Evolutionary conservation across 2,797 vertebrate species (phyloP), one percentile per base, ranked within the genome.

Genomic region (Pachyuromys duprasi): DNA sequence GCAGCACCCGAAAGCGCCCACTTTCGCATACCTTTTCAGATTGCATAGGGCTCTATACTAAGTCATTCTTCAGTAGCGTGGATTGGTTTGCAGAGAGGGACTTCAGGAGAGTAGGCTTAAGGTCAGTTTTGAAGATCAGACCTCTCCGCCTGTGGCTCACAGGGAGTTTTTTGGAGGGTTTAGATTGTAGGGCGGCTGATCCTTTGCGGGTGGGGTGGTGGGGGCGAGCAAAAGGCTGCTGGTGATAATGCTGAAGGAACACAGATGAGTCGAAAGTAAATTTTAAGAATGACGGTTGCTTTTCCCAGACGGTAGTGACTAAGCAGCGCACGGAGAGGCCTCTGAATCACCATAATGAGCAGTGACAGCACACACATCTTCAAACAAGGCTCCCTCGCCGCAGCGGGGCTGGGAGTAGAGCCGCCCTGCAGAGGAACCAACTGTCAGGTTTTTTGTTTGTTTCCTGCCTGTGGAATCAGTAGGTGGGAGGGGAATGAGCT

Each of bases 401-500:
- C 17, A 28, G 60, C n/a, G 49, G 31, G 24, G 3, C 31, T 89
- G 39, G n/a, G 70, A 20, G 22, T 1, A 2, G 91, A 33, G 42
- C 62, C 78, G 78, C 33, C 74, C 80, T 39, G 24, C 8, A 62
- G 57, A 63, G 6, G 63, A 87, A 65, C 24, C 8, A 57, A 79
- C 12, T 6, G 45, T 49, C 72, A 26, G 8, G 14, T 24, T 74
- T 55, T 60, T 92, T 63, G 65, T 86, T 94, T 81, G 76, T 4
- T n/a, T 79, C 49, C 15, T 11, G 28, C 12, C 8, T 14, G 31
- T 14, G 18, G 36, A 62, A 53, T 31, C 62, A 12, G 80, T 93
- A 72, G 95, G 80, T 90, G 90, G 88, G 42, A 45, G 8, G 33
- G 75, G 84, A 93, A 11, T 80, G 67, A 75, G 62, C 72, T 33